Evolutionary conservation across 2,888 invertebrate genomes (phyloP).

Genomic region (Steinernema hermaphroditum): DNA sequence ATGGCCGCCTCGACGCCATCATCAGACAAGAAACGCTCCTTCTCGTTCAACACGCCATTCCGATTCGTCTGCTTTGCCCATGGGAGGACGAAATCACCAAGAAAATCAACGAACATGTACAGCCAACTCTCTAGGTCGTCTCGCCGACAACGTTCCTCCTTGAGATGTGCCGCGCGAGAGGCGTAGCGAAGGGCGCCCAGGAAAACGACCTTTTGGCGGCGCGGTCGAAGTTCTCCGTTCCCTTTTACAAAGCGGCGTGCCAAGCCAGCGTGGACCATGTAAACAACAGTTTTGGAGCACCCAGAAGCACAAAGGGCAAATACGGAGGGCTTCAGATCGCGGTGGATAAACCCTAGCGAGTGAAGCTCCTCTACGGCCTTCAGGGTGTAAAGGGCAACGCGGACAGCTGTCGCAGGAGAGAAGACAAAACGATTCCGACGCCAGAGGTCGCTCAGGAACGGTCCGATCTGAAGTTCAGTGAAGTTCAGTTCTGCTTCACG

Average conservation of each 20-base stretch:
- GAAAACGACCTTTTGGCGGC: not conserved
- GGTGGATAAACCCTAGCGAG: not conserved
- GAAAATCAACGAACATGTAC: not conserved
- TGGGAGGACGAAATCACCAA: not conserved
- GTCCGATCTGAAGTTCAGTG: not conserved
- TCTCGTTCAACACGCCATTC: not conserved
- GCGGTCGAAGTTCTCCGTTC: not conserved
- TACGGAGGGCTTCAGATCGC: not conserved
- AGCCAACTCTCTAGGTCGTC: slow-evolving; percentile 5
- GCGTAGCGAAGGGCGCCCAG: not conserved
- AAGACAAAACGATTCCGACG: not conserved
- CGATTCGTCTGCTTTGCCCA: not conserved
- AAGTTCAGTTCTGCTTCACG: not conserved
- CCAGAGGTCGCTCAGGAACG: not conserved
- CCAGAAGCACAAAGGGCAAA: not conserved
- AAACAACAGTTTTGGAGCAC: not conserved
- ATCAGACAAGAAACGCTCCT: not conserved
- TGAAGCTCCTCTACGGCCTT: not conserved
- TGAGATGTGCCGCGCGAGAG: not conserved
- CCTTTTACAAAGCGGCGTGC: not conserved
- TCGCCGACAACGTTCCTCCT: not conserved
- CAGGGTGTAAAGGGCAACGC: not conserved
- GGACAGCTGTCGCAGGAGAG: not conserved
- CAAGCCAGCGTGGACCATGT: not conserved
- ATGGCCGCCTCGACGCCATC: not conserved